phyloP scores from a whole-genome alignment of 2,888 invertebrate species.

The Himalopsyche japonica region DNA sequence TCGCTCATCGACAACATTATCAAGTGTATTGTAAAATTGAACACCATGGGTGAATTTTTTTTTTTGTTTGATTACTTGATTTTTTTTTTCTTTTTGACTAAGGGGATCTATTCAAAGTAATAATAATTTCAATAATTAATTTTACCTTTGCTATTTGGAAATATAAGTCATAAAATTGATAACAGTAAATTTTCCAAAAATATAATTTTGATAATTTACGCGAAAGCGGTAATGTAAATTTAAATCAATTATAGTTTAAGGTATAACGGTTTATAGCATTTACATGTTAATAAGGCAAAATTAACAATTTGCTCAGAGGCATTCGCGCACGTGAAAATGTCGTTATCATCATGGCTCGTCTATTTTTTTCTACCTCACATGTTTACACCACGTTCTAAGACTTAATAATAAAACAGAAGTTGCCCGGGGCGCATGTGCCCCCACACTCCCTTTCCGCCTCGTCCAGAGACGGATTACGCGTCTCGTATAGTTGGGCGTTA shows the following conservation, averaged over 20 bases:
- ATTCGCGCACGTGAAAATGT: conserved; percentile 46
- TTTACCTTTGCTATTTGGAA: no score
- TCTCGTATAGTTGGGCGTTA: conserved; percentile 29
- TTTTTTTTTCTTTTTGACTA: no score
- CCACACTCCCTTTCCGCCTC: conserved; percentile 15
- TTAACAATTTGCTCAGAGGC: background rate
- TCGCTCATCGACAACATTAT: no score
- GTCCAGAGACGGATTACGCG: conserved; percentile 31
- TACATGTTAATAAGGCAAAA: background rate
- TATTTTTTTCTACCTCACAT: background rate
- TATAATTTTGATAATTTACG: no score
- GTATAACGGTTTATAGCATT: background rate
- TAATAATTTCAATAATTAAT: no score
- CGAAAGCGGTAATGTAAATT: background rate
- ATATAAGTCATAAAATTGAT: no score
- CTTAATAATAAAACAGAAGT: background rate
- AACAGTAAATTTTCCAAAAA: no score
- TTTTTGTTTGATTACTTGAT: no score
- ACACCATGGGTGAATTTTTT: no score
- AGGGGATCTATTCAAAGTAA: no score
- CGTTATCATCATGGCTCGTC: conserved; percentile 2
- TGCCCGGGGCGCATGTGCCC: conserved; percentile 4
- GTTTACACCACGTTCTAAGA: background rate
- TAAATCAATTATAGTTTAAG: background rate
- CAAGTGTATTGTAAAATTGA: no score